phyloP scores from a whole-genome alignment of 2,797 vertebrate species.

The Pteropus rufus region DNA sequence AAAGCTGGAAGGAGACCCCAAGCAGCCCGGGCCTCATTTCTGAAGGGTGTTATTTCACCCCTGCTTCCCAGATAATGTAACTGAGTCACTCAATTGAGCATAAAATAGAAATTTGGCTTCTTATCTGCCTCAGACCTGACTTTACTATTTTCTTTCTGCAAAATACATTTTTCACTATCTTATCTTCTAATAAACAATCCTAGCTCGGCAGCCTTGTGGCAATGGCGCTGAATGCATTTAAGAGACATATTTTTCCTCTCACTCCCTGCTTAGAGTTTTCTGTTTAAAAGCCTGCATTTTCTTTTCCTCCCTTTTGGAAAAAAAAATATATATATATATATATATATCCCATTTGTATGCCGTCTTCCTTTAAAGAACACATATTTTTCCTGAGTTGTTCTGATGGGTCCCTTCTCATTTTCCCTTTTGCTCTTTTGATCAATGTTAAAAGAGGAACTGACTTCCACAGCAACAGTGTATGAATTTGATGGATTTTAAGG shows the following conservation, averaged over 20 bases:
- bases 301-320: background rate
- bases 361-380: constrained; percentile 77
- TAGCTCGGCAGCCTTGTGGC: constrained; percentile 81
- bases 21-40: constrained; percentile 72
- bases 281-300: constrained; percentile 79
- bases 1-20: constrained; percentile 34
- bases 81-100: constrained; percentile 87
- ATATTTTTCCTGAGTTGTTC: constrained; percentile 79
- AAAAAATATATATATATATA: constrained; percentile 64
- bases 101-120: constrained; percentile 89
- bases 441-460: constrained; percentile 49
- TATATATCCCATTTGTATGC: constrained; percentile 79
- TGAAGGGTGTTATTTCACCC: constrained; percentile 84
- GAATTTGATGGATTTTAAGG: background rate
- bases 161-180: constrained; percentile 90
- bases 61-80: constrained; percentile 85
- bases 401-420: constrained; percentile 68
- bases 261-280: constrained; percentile 57
- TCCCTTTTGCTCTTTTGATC: constrained; percentile 16
- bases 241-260: constrained; percentile 77
- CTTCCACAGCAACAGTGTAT: background rate
- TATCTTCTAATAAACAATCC: constrained; percentile 89
- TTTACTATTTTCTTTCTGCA: constrained; percentile 87
- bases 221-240: constrained; percentile 82
- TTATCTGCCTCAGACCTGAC: constrained; percentile 86